phyloP scores from a whole-genome alignment of 2,888 invertebrate genomes.

The Agrochola circellaris region DNA sequence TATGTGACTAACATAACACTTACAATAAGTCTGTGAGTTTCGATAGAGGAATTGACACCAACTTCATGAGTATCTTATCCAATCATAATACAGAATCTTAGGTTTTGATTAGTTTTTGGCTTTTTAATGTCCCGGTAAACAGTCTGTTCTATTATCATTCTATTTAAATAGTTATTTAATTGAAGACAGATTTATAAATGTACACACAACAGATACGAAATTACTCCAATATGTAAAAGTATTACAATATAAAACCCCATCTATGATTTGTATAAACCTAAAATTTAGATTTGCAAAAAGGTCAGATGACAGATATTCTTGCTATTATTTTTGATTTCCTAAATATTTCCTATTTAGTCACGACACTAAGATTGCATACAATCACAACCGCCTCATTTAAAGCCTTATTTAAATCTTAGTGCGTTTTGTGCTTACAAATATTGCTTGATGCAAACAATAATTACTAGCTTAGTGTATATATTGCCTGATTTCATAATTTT shows the following conservation, averaged over 20 bases:
- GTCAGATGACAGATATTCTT: neutral
- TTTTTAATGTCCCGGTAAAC: constrained; percentile 5
- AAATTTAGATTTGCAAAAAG: constrained; percentile 15
- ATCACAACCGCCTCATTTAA: constrained; percentile 84
- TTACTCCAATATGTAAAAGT: constrained; percentile 21
- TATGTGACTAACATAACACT: neutral
- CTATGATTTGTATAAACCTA: constrained; percentile 28
- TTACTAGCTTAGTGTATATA: constrained; percentile 40
- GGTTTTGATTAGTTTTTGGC: neutral
- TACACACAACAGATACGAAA: constrained; percentile 28
- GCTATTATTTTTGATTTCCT: constrained; percentile 31
- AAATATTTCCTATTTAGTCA: constrained; percentile 47
- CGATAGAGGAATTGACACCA: constrained; percentile 5
- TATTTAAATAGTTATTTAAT: constrained; percentile 13
- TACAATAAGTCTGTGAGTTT: neutral
- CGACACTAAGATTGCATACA: constrained; percentile 73
- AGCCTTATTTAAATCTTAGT: constrained; percentile 73
- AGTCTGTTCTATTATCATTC: neutral
- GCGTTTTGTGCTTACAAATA: constrained; percentile 77
- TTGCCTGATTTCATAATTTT: constrained; percentile 35
- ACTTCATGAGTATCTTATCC: neutral
- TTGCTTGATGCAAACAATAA: constrained; percentile 62
- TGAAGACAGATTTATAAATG: constrained; percentile 19
- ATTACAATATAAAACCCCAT: constrained; percentile 1
- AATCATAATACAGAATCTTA: constrained; percentile 15